Conservation (phyloP, 2,888 invertebrate genomes). For the Kuschelorhynchus macadamiae region DNA sequence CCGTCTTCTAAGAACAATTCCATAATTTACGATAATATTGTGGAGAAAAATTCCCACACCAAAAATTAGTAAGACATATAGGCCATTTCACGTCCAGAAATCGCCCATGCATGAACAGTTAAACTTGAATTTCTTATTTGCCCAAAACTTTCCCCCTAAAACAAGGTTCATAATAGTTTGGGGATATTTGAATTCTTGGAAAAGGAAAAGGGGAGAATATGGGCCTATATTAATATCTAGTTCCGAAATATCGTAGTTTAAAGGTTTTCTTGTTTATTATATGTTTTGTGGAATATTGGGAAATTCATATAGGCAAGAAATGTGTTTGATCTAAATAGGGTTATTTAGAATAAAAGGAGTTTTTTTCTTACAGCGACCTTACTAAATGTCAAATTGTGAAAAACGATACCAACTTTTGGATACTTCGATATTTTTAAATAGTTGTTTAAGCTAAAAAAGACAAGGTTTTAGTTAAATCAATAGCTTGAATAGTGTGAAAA, state of each 20-base stretch:
- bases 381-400: too few species aligned
- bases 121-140: conserved; percentile 53
- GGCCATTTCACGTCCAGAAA: conserved; percentile 58
- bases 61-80: conserved; percentile 65
- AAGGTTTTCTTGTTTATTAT: conserved; percentile 16
- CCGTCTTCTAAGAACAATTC: neutral
- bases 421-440: too few species aligned
- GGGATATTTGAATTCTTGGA: conserved; percentile 42
- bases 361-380: too few species aligned
- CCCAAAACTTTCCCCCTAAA: conserved; percentile 34
- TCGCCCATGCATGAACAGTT: conserved; percentile 63
- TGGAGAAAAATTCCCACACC: conserved; percentile 54
- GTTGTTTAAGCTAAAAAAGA: too few species aligned
- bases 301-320: too few species aligned
- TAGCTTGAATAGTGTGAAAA: too few species aligned
- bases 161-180: conserved; percentile 24
- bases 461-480: too few species aligned
- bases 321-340: too few species aligned
- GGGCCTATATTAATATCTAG: conserved; percentile 34
- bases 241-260: conserved; percentile 24
- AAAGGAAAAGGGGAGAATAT: conserved; percentile 30
- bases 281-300: too few species aligned
- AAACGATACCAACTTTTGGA: too few species aligned
- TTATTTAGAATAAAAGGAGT: too few species aligned
- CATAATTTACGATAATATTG: neutral